A percentile compares a stretch with the other conserved stretches of the same genome.
Evolutionary conservation across 2,797 vertebrate species (phyloP).

Genomic region (Catamblyrhynchus diadema): DNA sequence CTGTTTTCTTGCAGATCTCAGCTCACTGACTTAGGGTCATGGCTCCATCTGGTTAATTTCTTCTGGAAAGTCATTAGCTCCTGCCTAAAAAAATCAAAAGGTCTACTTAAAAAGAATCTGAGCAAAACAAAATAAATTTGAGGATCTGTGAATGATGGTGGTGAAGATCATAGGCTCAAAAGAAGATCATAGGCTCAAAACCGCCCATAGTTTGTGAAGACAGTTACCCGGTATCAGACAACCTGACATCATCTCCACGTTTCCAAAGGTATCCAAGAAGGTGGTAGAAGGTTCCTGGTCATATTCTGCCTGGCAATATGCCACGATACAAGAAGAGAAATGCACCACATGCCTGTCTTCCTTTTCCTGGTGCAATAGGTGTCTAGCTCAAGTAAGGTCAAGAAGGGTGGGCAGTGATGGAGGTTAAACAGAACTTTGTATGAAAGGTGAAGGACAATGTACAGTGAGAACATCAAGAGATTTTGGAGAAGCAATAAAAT

Average conservation of each 20-base stretch:
- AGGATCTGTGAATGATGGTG: neutral
- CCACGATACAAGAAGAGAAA: neutral
- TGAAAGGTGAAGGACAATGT: neutral
- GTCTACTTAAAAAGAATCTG: neutral
- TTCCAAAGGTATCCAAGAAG: neutral
- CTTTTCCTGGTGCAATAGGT: neutral
- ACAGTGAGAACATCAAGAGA: neutral
- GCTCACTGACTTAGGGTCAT: neutral
- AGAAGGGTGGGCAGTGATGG: neutral
- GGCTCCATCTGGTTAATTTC: neutral
- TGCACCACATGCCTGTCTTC: neutral
- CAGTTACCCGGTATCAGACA: neutral
- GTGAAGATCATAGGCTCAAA: neutral
- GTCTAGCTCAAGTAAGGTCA: neutral
- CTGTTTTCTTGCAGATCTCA: neutral
- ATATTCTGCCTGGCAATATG: neutral
- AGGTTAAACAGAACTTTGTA: neutral
- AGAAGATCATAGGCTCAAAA: neutral
- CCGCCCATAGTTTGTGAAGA: accelerated
- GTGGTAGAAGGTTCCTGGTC: neutral
- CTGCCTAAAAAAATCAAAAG: neutral
- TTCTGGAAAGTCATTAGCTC: neutral
- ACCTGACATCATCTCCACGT: neutral
- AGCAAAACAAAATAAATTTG: neutral
- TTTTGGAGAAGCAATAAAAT: neutral